Conservation (phyloP, 2,113 vertebrate species). For the Scytalopus superciliaris region DNA sequence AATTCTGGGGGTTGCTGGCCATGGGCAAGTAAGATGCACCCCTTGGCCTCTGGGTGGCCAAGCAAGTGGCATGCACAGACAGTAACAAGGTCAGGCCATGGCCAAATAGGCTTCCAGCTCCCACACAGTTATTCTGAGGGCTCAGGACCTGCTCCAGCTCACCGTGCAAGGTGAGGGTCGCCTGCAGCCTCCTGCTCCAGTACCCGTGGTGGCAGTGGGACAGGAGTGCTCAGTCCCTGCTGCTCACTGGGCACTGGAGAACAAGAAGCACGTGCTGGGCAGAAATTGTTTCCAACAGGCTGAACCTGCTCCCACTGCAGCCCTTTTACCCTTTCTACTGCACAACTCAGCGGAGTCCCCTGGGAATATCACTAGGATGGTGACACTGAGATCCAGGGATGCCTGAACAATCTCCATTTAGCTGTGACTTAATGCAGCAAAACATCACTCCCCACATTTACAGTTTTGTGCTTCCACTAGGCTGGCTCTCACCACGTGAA, state of each 20-base stretch:
- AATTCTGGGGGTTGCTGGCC: not conserved
- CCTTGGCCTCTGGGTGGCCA: not conserved
- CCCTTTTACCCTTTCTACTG: not conserved
- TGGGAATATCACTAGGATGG: accelerated
- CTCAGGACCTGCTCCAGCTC: not conserved
- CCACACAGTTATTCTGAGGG: not conserved
- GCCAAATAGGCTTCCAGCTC: not conserved
- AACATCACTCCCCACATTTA: not conserved
- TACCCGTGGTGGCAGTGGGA: not conserved
- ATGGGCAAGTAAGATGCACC: accelerated
- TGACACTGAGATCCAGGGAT: not conserved
- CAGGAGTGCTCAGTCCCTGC: not conserved
- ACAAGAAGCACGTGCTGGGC: not conserved
- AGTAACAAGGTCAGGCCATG: not conserved
- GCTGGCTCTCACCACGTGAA: not conserved
- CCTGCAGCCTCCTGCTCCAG: not conserved
- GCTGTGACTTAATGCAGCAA: not conserved
- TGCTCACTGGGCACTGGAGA: accelerated
- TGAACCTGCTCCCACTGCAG: not conserved
- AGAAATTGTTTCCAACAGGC: not conserved
- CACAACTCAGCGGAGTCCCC: not conserved
- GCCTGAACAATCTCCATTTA: not conserved
- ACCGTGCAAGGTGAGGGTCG: not conserved
- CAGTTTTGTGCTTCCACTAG: not conserved
- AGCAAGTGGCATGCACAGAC: not conserved